phyloP scores from a whole-genome alignment of 2,797 vertebrate genomes.

The Sebastes alutus region DNA sequence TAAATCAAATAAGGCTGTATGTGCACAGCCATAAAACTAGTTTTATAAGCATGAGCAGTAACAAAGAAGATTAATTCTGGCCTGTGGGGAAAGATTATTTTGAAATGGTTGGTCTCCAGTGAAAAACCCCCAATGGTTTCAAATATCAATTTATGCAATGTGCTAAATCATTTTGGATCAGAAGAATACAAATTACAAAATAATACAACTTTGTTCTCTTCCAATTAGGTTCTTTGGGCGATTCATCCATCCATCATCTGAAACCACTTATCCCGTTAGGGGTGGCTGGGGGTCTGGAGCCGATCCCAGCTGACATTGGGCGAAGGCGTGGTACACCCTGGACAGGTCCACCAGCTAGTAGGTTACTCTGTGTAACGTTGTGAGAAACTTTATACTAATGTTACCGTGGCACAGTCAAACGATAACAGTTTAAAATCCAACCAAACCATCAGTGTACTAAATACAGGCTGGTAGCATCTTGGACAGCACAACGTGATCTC shows the following conservation, averaged over 20 bases:
- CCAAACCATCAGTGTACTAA: too few species aligned
- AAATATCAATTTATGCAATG: neutral
- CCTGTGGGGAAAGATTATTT: neutral
- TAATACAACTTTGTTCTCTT: neutral
- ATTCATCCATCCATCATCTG: neutral
- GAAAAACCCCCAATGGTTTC: neutral
- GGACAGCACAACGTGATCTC: too few species aligned
- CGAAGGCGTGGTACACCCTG: too few species aligned
- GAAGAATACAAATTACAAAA: neutral
- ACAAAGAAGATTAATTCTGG: neutral
- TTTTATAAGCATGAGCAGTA: neutral
- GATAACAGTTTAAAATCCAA: too few species aligned
- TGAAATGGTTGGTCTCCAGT: neutral
- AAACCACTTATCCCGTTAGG: too few species aligned
- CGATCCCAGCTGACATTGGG: too few species aligned
- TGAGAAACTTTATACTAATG: too few species aligned
- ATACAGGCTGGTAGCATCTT: too few species aligned
- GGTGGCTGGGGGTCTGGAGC: too few species aligned
- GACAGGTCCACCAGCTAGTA: too few species aligned
- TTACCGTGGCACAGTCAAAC: too few species aligned
- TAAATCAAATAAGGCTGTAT: neutral
- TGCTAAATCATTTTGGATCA: neutral
- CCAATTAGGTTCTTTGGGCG: neutral
- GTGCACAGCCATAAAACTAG: neutral
- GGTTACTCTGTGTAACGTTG: too few species aligned